phyloP scores from a whole-genome alignment of 2,888 invertebrate species.

The Clitarchus hookeri region DNA sequence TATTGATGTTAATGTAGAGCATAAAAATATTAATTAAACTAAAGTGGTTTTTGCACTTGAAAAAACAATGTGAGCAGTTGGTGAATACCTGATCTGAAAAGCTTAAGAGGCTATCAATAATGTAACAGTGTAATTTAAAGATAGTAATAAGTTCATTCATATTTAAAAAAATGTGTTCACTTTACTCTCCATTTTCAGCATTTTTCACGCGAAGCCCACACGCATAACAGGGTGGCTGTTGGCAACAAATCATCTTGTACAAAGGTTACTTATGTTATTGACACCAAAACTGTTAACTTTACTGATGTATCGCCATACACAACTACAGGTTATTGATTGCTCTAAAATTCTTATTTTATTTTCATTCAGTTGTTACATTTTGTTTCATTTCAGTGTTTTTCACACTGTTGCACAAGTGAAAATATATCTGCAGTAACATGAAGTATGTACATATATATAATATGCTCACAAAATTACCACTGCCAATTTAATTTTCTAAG shows the following conservation, averaged over 20 bases:
- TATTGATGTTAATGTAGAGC: too few species aligned
- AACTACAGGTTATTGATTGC: background rate
- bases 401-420: background rate
- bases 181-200: conserved; percentile 36
- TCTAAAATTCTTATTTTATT: background rate
- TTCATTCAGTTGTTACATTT: background rate
- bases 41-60: too few species aligned
- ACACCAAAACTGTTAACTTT: background rate
- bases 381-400: background rate
- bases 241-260: background rate
- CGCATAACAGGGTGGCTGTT: conserved; percentile 23
- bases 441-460: background rate
- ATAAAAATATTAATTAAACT: too few species aligned
- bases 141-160: conserved; percentile 5
- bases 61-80: too few species aligned
- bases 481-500: conserved; percentile 30
- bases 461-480: conserved; percentile 31
- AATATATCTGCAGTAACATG: background rate
- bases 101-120: background rate
- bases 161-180: background rate
- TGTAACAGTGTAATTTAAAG: background rate
- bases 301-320: background rate
- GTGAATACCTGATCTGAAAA: background rate
- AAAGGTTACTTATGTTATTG: background rate
- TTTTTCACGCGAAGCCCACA: conserved; percentile 32